These are phyloP conservation scores for Zoanthus gigantus DNA, from an alignment of 92 coral and sea anemone genomes.

Conservation along the genomic window DNA sequence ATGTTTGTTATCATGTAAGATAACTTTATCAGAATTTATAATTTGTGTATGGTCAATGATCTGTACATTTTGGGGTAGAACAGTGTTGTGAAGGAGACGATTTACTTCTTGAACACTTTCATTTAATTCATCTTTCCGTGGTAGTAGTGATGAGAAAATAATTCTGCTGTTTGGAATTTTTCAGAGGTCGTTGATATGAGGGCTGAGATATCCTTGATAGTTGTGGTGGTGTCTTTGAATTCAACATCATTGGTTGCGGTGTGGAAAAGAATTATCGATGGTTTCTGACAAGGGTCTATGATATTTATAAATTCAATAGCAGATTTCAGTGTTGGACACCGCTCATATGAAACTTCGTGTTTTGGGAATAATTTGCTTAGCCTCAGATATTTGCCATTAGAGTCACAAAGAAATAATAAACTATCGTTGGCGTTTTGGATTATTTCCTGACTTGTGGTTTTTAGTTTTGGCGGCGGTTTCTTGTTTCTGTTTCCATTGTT, in stretches of 20 bases:
- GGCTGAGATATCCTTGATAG: not conserved
- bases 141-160: slow-evolving; percentile 17
- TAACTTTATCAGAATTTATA: slow-evolving; percentile 4
- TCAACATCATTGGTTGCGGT: slow-evolving; percentile 23
- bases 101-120: slow-evolving; percentile 12
- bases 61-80: not conserved
- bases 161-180: slow-evolving; percentile 26
- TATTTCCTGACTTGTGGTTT: not conserved
- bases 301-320: slow-evolving; percentile 19
- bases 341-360: slow-evolving; percentile 37
- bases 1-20: slow-evolving; percentile 36
- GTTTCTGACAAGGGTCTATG: slow-evolving; percentile 31
- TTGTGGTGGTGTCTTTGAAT: slow-evolving; percentile 28
- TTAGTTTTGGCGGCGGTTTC: not conserved
- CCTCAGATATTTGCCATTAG: not conserved
- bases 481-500: slow-evolving; percentile 2
- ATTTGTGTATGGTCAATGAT: not conserved
- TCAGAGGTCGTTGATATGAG: slow-evolving; percentile 17
- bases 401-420: not conserved
- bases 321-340: not conserved
- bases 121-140: slow-evolving; percentile 19
- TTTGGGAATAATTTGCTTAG: slow-evolving; percentile 1
- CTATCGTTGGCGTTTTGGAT: not conserved
- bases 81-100: not conserved
- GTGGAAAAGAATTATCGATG: slow-evolving; percentile 28